Evolutionary conservation across 35 echinoderm and acorn worm species (phyloP).

Genomic region (Stichopus chloronotus): DNA sequence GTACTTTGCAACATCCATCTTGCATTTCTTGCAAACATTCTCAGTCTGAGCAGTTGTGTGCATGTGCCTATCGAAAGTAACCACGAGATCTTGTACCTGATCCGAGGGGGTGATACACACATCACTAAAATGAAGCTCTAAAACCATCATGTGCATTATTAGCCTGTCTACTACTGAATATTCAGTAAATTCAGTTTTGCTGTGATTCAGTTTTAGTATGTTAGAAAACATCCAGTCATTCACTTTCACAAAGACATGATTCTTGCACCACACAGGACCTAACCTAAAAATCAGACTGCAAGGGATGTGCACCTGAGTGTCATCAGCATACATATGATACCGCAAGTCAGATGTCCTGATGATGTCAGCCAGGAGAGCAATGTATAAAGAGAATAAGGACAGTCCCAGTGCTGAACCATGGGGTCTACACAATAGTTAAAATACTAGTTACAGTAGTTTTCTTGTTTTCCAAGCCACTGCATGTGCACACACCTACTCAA

Average conservation of each 20-base stretch:
- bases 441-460: background rate
- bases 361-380: background rate
- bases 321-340: conserved; percentile 3
- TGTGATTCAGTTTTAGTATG: background rate
- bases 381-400: background rate
- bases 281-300: background rate
- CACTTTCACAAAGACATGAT: background rate
- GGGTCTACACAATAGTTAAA: background rate
- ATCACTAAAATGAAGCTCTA: background rate
- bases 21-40: background rate
- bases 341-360: background rate
- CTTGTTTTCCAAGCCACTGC: background rate
- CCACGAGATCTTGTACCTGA: background rate
- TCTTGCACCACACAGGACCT: background rate
- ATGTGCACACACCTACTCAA: background rate
- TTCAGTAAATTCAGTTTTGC: background rate
- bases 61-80: conserved; percentile 11
- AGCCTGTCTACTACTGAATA: background rate
- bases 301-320: background rate
- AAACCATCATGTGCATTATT: conserved; percentile 1
- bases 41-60: background rate
- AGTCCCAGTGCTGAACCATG: background rate
- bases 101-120: background rate
- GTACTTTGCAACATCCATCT: too few relatives aligned
- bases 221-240: conserved; percentile 20